These are phyloP conservation scores for Berghia stephanieae DNA, from an alignment of 1,140 invertebrate genomes.

Conservation along the genomic window DNA sequence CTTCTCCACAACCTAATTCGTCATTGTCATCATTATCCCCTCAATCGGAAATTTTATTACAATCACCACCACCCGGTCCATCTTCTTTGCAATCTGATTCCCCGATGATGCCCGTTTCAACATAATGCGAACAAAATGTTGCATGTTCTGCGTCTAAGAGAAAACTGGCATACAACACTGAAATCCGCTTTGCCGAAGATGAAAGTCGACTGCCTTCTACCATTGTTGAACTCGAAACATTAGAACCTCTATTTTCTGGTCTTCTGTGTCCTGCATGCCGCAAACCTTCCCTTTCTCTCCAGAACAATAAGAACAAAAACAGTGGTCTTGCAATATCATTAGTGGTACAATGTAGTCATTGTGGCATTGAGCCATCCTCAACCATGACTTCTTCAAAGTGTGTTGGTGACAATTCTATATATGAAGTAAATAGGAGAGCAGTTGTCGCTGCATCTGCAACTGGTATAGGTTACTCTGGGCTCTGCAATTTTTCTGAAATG, in stretches of 20 bases:
- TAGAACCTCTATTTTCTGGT: not conserved
- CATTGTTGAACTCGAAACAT: not conserved
- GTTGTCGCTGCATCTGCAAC: constrained; percentile 4
- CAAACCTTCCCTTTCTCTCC: not conserved
- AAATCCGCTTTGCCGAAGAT: not conserved
- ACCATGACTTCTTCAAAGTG: not conserved
- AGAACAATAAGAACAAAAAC: constrained; percentile 4
- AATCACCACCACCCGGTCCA: too few relatives aligned
- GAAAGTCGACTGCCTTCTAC: not conserved
- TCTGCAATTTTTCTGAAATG: not conserved
- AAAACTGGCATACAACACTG: not conserved
- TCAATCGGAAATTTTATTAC: too few relatives aligned
- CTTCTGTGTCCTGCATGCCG: not conserved
- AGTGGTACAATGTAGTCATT: not conserved
- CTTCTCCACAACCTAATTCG: too few relatives aligned
- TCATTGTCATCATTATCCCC: too few relatives aligned
- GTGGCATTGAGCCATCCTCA: not conserved
- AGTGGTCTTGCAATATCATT: not conserved
- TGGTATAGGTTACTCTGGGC: not conserved
- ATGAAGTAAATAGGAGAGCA: not conserved
- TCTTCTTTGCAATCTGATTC: too few relatives aligned
- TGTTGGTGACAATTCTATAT: not conserved
- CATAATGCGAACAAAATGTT: constrained; percentile 7
- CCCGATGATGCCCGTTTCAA: too few relatives aligned
- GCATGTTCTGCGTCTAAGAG: constrained; percentile 11